Base-by-base conservation (phyloP, 2,113 vertebrate genomes). In the Panurus biarmicus region DNA sequence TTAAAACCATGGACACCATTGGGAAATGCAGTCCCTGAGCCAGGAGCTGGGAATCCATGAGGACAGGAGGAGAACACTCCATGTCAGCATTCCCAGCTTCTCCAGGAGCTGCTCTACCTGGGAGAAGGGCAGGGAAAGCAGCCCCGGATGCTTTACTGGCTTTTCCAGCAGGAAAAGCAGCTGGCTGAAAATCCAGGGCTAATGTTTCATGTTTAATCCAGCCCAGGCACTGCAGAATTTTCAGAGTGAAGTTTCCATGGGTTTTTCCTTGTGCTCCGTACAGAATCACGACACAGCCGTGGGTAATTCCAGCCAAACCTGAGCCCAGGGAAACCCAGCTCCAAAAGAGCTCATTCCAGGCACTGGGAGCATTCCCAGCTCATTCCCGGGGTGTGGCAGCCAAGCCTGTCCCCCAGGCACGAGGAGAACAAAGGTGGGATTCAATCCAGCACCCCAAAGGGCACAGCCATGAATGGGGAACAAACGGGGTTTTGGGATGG, bases 261-360 rank as follows among this genome's bases (percentile, higher is more conserved):
- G 1, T 26, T 38, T 33, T 53, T 4, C 61, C 14, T 44, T 7
- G 1, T 0, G 10, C 31, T 8, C 25, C 0, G 0, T 1, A 24
- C 1, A 3, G 51, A 67, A 70, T 9, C 86, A 50, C 2, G 0
- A 5, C 42, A 19, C 23, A 16, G 50, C 18, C 11, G 0, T 40
- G 38, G 67, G 12, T 22, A 36, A 80, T 73, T 18, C 25, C 2
- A 23, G 26, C 54, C 72, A 36, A 31, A 47, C 1, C 11, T 0
- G 4, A 64, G 9, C 53, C 89, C 72, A 65, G 78, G 29, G 24
- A 87, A 76, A 69, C 11, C 5, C 21, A 2, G 50, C 36, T 73
- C 48, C 3, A 5, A 21, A 42, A 8, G 48, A 47, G 40, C 35
- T 7, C 14, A 69, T 8, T 11, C 22, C 62, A 36, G 47, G 40